phyloP scores from a whole-genome alignment of 2,113 vertebrate genomes.

The Micromys minutus region DNA sequence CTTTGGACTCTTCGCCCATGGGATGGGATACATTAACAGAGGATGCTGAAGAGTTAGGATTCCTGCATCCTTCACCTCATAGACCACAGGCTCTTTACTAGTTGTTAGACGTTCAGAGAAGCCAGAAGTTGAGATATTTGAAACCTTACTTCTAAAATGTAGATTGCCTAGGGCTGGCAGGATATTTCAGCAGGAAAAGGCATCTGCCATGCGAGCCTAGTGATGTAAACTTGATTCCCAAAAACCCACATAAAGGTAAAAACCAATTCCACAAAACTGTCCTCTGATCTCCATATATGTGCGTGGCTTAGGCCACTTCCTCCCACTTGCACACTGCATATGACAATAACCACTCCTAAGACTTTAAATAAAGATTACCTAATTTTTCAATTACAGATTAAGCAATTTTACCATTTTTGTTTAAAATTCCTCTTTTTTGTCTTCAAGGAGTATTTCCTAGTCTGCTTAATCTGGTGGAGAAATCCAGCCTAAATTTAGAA shows the following conservation, averaged over 20 bases:
- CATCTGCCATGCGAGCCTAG: not conserved
- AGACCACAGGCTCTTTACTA: not conserved
- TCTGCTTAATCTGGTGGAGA: slow-evolving; percentile 41
- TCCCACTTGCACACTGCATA: not conserved
- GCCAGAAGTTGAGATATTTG: not conserved
- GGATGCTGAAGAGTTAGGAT: not conserved
- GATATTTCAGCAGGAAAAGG: not conserved
- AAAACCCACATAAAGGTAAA: not conserved
- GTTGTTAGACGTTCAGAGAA: not conserved
- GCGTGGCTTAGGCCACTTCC: not conserved
- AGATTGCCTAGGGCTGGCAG: not conserved
- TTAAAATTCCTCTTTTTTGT: not conserved
- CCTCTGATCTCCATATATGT: not conserved
- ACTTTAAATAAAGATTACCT: not conserved
- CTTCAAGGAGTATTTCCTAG: not conserved
- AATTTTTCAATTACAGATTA: not conserved
- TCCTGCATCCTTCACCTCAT: not conserved
- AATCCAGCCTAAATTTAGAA: not conserved
- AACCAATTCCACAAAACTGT: no score
- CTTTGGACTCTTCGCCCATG: not conserved
- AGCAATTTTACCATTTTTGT: not conserved
- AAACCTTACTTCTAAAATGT: not conserved
- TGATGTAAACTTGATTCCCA: no score
- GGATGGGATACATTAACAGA: not conserved
- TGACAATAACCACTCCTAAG: not conserved